A percentile compares a stretch with the other conserved stretches of the same genome.
phyloP scores from a whole-genome alignment of 1,140 invertebrate species.

The Drosophila repletoides region DNA sequence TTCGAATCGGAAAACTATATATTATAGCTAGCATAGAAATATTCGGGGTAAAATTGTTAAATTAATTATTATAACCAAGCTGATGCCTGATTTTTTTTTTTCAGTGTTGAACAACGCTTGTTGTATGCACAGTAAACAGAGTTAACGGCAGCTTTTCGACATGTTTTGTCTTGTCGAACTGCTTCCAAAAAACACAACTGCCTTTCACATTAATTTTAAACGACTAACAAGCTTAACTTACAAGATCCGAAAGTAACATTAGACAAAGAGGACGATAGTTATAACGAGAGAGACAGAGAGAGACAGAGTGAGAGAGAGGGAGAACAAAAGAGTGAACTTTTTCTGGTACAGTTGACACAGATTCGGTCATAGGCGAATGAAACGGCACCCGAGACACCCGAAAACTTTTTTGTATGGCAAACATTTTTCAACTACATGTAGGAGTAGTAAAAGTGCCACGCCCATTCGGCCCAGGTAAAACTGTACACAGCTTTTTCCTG shows the following conservation, averaged over 20 bases:
- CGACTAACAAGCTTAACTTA: slow-evolving; percentile 29
- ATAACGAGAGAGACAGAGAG: background rate
- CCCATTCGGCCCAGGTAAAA: slow-evolving; percentile 28
- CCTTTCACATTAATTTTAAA: slow-evolving; percentile 66
- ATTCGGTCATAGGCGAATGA: slow-evolving; percentile 47
- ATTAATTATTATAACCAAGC: too few relatives aligned
- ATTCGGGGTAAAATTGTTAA: too few relatives aligned
- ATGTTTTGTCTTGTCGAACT: slow-evolving; percentile 41
- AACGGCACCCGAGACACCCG: slow-evolving; percentile 50
- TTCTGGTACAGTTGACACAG: slow-evolving; percentile 53
- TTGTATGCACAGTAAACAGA: slow-evolving; percentile 12
- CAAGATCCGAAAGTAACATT: background rate
- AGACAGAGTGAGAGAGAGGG: background rate
- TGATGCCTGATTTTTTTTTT: background rate
- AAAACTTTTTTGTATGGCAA: slow-evolving; percentile 53
- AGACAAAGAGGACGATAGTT: background rate
- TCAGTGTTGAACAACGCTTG: slow-evolving; percentile 31
- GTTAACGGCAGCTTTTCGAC: slow-evolving; percentile 41
- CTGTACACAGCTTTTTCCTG: slow-evolving; percentile 38
- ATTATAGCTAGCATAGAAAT: too few relatives aligned
- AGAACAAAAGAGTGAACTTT: too few relatives aligned
- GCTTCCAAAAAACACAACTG: slow-evolving; percentile 37
- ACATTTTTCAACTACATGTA: slow-evolving; percentile 14
- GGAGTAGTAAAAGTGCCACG: slow-evolving; percentile 23
- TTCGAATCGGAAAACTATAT: too few relatives aligned